Evolutionary conservation across 2,797 vertebrate genomes (phyloP), one percentile per base, ranked within the genome.

Genomic region (Botia kubotai): DNA sequence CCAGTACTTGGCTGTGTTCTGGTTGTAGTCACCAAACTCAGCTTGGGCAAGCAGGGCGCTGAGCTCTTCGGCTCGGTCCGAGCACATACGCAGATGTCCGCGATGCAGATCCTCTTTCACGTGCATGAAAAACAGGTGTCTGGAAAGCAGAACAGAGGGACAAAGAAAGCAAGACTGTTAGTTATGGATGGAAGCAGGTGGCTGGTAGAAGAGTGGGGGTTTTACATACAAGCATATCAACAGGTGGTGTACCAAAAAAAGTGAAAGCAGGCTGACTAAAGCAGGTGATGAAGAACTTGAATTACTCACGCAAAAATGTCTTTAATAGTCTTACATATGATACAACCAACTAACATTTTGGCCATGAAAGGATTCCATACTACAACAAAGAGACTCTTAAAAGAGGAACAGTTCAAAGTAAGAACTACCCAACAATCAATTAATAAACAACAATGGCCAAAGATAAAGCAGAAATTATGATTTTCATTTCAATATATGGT

Each of bases 21-120:
- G 97, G 89, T 98, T 98, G 90, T 98, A 98, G 91, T 99, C 97
- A 0, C 98, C 98, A 13, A 97, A 98, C 86, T 98, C 97, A 0
- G 96, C 95, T 90, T 99, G 98, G 10, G 97, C 97, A 91, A 98
- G 87, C 57, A 98, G 92, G 0, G 97, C 95, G 1, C 97, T 97
- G 81, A 99, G 96, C 89, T 97, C 97, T 88, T 97, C 92, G 0
- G 97, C 97, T 85, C 97, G 96, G 75, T 98, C 97, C 0, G 95
- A 93, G 79, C 94, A 95, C 91, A 97, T 98, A 6, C 94, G 95
- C 77, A 99, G 95, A 86, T 97, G 97, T 50, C 97, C 97, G 6
- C 95, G 93, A 6, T 97, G 92, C 48, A 99, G 96, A 90, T 98
- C 96, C 90, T 99, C 98, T 83, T 95, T 98, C 89, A 99, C 96